Evolutionary conservation across 2,888 invertebrate genomes (phyloP), one percentile per base, ranked within the genome.

Genomic region (Drosophila hamatofila): DNA sequence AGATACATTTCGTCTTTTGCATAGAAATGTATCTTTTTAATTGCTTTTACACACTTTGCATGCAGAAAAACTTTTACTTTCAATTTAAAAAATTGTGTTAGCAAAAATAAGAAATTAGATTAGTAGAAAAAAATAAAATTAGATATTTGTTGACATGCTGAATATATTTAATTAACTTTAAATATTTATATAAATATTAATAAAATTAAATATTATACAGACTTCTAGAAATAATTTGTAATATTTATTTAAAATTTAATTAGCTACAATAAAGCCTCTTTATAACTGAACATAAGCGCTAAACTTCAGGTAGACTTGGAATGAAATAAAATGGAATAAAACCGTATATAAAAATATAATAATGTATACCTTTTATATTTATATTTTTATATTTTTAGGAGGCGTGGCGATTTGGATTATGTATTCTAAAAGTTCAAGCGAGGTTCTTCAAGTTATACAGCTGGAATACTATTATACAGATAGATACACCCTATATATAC

Each of bases 21-120:
- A 69, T 59, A 56, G 74, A 65, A 37, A 72, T 72, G 71, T 65
- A 23, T 33, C 37, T 25, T 39, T 52, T 33, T 39, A 42, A 56
- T 56, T 56, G 42, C 30, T 56, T 56, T 56, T 30, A 56, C 56
- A 56, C 41, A 56, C 16, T 23, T 21, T 21, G 51, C 27, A 4
- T 9, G 7, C 16, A 9, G 25, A 30, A 48, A 27, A 57, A 62
- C 48, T 51, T 41, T 44, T 46, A 14, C 11, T 57, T 44, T 58
- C 23, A 64, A 46, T 27, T 23, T 46, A 12, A 12, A 18, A 65
- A 52, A 46, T 12, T 7, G 12, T 8, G 11, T 7, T 8, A 7
- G 37, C 5, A 21, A 27, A 48, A 16, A 11, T 8, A 2, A 16
- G 6, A 58, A 48, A 27, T 49, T 35, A 21, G 18, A 49, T 30